Conservation (phyloP, 2,888 invertebrate genomes). For the Pachymerium ferrugineum region DNA sequence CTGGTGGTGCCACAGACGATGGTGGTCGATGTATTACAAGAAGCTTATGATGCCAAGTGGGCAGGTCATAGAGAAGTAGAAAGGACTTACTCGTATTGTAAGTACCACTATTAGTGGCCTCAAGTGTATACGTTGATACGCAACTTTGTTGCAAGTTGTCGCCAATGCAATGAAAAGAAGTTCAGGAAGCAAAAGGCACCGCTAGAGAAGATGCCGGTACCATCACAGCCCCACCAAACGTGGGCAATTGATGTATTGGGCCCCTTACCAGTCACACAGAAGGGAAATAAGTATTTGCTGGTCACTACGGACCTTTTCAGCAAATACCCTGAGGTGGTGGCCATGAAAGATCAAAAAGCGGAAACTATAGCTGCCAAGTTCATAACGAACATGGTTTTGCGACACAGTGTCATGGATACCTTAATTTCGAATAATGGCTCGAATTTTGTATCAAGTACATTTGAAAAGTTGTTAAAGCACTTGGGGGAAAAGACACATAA, state of each 20-base stretch:
- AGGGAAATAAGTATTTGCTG: neutral
- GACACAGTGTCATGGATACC: neutral
- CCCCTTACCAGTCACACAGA: neutral
- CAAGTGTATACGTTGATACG: neutral
- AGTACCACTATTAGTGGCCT: neutral
- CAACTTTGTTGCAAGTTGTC: neutral
- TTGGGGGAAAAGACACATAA: neutral
- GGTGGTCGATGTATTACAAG: neutral
- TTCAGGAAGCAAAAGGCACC: neutral
- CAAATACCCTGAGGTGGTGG: neutral
- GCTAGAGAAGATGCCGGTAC: neutral
- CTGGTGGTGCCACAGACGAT: neutral
- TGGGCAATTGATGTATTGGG: neutral
- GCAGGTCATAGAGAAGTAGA: neutral
- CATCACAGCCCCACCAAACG: neutral
- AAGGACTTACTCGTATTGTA: neutral
- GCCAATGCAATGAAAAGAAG: neutral
- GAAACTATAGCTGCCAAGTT: neutral
- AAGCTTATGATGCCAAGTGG: neutral
- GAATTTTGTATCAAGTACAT: neutral
- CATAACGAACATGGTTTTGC: neutral
- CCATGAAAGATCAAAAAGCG: neutral
- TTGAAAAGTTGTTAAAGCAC: neutral
- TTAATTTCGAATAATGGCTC: neutral
- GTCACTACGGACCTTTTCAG: neutral